Evolutionary conservation across 2,797 vertebrate species (phyloP).

Genomic region (Myripristis jacobus): DNA sequence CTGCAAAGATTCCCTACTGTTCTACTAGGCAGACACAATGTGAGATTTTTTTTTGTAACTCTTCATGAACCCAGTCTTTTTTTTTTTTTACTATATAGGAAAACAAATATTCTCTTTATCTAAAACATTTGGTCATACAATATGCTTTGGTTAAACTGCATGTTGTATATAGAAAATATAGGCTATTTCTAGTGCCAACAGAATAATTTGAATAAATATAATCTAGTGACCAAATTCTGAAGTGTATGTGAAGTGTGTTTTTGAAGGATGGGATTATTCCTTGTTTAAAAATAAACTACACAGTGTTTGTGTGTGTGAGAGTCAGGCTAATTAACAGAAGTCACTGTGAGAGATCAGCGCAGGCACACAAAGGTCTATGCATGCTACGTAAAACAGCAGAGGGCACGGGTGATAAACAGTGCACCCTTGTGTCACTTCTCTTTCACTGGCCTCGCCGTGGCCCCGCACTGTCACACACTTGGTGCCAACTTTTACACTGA

Average conservation of each 20-base stretch:
- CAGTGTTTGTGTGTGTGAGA: background rate
- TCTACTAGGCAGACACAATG: background rate
- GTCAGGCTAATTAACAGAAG: conserved; percentile 12
- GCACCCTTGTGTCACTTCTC: conserved; percentile 58
- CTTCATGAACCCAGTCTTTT: background rate
- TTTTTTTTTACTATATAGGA: too few relatives aligned
- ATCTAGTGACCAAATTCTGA: too few relatives aligned
- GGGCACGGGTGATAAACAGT: conserved; percentile 51
- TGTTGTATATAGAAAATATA: too few relatives aligned
- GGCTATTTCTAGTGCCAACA: too few relatives aligned
- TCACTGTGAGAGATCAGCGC: conserved; percentile 38
- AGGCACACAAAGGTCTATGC: conserved; percentile 54
- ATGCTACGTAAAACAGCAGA: conserved; percentile 40
- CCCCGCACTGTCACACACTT: conserved; percentile 43
- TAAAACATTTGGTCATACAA: too few relatives aligned
- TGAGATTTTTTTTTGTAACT: background rate
- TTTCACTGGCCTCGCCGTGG: conserved; percentile 35
- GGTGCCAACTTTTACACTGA: conserved; percentile 68
- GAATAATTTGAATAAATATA: too few relatives aligned
- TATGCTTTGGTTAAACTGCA: too few relatives aligned
- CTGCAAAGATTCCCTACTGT: background rate
- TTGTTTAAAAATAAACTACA: background rate
- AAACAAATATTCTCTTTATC: too few relatives aligned
- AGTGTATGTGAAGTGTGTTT: too few relatives aligned
- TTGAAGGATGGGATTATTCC: background rate